Base-by-base conservation (phyloP, 2,113 vertebrate genomes). In the Asarcornis scutulata region DNA sequence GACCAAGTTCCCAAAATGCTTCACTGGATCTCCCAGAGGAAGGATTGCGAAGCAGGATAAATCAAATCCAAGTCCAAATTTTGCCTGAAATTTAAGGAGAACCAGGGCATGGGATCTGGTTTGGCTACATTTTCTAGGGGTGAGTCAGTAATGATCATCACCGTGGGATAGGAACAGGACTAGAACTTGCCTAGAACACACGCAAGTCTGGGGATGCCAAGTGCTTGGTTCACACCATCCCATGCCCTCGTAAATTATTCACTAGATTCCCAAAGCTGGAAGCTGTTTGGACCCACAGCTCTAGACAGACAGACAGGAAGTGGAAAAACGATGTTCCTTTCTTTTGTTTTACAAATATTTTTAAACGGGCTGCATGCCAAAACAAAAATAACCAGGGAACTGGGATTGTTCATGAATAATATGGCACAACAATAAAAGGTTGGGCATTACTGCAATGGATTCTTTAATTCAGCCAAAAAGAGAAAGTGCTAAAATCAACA, bases 401-500 rank as follows among this genome's bases (percentile, higher is more conserved):
- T 62, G 92, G 88, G 86, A 92, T 62, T 87, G 92, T 69, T 91
- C 66, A 58, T 46, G 73, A 96, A 62, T 50, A 96, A 87, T 81
- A 63, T 62, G 92, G 95, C 88, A 82, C 77, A 38, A 38, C 77
- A 96, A 80, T 17, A 12, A 79, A 91, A 86, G 92, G 67, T 36
- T 66, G 85, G 88, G 77, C 88, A 91, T 71, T 36, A 53, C 44
- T 4, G 86, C 34, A 15, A 62, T 63, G 83, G 80, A n/a, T 84
- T 95, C 88, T 66, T 91, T 42, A 48, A 75, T 72, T 58, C 17
- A 32, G 95, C 83, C 93, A 79, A 85, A 74, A 92, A 58, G 93
- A 86, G 95, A 96, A 96, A 95, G 91, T 96, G 96, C 95, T 93
- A 96, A 97, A 92, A 86, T 92, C 95, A 87, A 93, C 93, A 93